These are phyloP conservation scores for Erinaceus europaeus DNA, from an alignment of 2,113 vertebrate genomes.

Conservation along the genomic window DNA sequence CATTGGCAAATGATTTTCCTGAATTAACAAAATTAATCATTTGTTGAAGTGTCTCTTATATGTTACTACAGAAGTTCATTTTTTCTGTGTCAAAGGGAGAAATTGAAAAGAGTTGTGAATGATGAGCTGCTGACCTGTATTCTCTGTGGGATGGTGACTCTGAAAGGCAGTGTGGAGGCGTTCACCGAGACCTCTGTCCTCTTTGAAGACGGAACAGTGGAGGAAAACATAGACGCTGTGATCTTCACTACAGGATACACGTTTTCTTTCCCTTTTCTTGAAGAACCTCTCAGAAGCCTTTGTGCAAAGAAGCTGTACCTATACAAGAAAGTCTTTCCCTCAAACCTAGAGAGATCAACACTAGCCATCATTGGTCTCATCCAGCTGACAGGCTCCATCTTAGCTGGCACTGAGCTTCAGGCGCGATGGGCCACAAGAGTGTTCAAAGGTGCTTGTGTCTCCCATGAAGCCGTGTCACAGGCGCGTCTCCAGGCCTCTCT, in stretches of 20 bases:
- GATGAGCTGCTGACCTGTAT: constrained; percentile 86
- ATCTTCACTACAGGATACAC: constrained; percentile 88
- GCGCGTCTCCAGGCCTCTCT: no score
- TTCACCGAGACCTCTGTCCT: constrained; percentile 81
- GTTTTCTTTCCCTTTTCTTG: constrained; percentile 79
- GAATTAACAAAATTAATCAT: not conserved
- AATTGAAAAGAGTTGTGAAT: constrained; percentile 74
- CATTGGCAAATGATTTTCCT: not conserved
- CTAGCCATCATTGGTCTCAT: constrained; percentile 89
- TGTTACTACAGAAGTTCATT: not conserved
- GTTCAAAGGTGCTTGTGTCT: constrained; percentile 86
- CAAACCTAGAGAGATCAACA: constrained; percentile 83
- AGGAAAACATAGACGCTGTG: constrained; percentile 82
- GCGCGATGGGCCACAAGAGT: constrained; percentile 89
- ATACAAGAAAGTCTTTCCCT: constrained; percentile 88
- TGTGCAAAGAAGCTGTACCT: constrained; percentile 77
- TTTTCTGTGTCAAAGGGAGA: constrained; percentile 37
- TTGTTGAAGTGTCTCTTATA: not conserved
- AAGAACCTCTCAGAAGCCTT: constrained; percentile 72
- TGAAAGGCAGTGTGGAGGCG: constrained; percentile 83
- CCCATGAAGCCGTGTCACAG: no score
- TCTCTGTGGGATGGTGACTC: constrained; percentile 81
- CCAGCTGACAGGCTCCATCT: constrained; percentile 82
- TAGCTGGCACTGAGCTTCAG: constrained; percentile 89
- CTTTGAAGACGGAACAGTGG: constrained; percentile 85